phyloP scores from a whole-genome alignment of 2,113 vertebrate species.

The Ellobius talpinus region DNA sequence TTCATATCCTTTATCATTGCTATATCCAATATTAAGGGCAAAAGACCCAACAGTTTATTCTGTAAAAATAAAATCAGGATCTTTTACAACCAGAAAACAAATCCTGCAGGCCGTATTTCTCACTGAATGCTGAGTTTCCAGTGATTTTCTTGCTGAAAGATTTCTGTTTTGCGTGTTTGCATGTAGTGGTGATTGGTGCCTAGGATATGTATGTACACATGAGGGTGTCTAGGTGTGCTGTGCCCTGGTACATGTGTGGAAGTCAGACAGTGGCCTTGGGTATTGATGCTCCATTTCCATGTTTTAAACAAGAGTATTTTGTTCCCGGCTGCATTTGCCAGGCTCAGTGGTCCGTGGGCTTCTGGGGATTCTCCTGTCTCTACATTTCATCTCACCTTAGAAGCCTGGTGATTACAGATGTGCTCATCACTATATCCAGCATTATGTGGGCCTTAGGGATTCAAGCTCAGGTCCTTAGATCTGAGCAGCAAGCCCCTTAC shows the following conservation, averaged over 20 bases:
- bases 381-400: not conserved
- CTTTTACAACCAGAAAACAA: conserved; percentile 39
- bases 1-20: not conserved
- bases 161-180: not conserved
- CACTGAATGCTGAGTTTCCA: conserved; percentile 40
- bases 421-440: not conserved
- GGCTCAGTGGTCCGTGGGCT: not conserved
- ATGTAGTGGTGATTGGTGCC: not conserved
- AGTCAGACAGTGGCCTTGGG: not conserved
- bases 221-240: not conserved
- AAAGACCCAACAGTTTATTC: not conserved
- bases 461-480: not conserved
- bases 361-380: not conserved
- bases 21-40: not conserved
- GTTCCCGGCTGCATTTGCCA: not conserved
- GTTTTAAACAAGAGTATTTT: not conserved
- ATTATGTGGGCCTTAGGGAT: not conserved
- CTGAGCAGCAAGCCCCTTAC: not conserved
- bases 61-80: not conserved
- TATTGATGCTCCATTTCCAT: not conserved
- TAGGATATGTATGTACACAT: too few species aligned
- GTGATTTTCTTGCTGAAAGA: conserved; percentile 28
- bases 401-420: too few species aligned
- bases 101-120: not conserved
- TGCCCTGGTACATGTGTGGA: not conserved